Base-by-base conservation (phyloP, 2,797 vertebrate genomes). In the Fistularia tabacaria region DNA sequence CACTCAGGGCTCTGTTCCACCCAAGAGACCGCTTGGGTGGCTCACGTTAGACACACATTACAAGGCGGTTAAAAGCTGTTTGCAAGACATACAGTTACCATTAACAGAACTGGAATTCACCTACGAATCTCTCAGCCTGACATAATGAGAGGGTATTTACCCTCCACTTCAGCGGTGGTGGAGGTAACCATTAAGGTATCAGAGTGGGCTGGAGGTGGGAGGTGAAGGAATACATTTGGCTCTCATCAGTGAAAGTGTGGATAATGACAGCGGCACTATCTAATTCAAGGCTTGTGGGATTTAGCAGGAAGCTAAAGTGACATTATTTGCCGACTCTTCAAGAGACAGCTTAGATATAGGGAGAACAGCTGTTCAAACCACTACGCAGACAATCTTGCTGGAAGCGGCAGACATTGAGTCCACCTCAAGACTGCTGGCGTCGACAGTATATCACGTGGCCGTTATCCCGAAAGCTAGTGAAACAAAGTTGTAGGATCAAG, bases 101-200 rank as follows among this genome's bases (percentile, higher is more conserved):
- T n/a, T 47, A 37, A 14, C 46, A 40, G 6, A 7, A 7, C 8
- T 47, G 57, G 49, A 78, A 66, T 74, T 62, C 46, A 61, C 56
- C 50, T 64, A 15, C 10, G 61, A 57, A 66, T 38, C 14, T 41
- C 41, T 12, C 15, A 36, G 46, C 12, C 13, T 38, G 40, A 44
- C 14, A 51, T 61, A 14, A 57, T 65, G 52, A 55, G 46, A 41
- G 62, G 46, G 46, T 70, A 59, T 75, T 59, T 73, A 48, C 11
- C 3, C 39, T 1, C n/a, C 40, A 12, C 58, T 49, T 47, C 53
- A 6, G 36, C 54, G 38, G 25, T 25, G 25, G 2, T 25, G 47
- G 62, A 68, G 10, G 64, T 71, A 53, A 54, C 60, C 7, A 76
- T 76, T 73, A 73, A 59, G 36, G 58, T 54, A 44, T 76, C 49